These are phyloP conservation scores for Lontra canadensis DNA, from an alignment of 2,113 vertebrate species.

Conservation along the genomic window DNA sequence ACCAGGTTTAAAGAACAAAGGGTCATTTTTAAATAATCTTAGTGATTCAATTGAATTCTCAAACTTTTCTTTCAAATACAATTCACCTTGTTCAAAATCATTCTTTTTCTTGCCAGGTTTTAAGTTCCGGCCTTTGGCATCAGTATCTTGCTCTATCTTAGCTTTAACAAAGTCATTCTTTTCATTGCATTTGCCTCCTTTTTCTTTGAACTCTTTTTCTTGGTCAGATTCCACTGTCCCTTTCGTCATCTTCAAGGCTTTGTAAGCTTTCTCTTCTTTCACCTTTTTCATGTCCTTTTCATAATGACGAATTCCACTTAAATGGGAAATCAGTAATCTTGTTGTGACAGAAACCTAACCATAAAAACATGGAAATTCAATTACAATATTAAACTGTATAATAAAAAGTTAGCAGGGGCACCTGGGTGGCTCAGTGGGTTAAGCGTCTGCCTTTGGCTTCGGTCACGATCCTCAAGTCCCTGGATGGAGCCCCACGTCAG, in stretches of 20 bases:
- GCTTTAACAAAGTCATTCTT: conserved; percentile 75
- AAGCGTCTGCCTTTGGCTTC: background rate
- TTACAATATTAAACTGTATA: background rate
- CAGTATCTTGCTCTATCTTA: conserved; percentile 76
- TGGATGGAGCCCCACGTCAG: no score
- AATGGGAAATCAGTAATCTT: conserved; percentile 93
- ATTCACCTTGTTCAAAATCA: conserved; percentile 94
- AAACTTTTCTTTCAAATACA: conserved; percentile 95
- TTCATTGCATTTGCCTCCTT: conserved; percentile 79
- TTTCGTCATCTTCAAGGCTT: conserved; percentile 81
- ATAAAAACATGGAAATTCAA: conserved; percentile 47
- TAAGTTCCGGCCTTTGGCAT: conserved; percentile 75
- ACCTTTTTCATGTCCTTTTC: conserved; percentile 95
- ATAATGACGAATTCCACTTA: conserved; percentile 98
- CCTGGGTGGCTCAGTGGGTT: background rate
- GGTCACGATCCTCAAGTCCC: background rate
- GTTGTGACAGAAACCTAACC: conserved; percentile 93
- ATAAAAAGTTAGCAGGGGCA: background rate
- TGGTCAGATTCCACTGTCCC: conserved; percentile 67
- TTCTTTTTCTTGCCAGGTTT: conserved; percentile 84
- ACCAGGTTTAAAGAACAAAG: conserved; percentile 97
- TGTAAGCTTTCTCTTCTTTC: conserved; percentile 91
- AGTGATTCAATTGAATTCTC: conserved; percentile 92
- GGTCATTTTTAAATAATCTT: conserved; percentile 96
- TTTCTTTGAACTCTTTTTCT: conserved; percentile 79